Percentiles rank a stretch among this genome's conserved stretches.
Conservation (phyloP, 2,113 vertebrate genomes). For the Ancistrus triradiatus region DNA sequence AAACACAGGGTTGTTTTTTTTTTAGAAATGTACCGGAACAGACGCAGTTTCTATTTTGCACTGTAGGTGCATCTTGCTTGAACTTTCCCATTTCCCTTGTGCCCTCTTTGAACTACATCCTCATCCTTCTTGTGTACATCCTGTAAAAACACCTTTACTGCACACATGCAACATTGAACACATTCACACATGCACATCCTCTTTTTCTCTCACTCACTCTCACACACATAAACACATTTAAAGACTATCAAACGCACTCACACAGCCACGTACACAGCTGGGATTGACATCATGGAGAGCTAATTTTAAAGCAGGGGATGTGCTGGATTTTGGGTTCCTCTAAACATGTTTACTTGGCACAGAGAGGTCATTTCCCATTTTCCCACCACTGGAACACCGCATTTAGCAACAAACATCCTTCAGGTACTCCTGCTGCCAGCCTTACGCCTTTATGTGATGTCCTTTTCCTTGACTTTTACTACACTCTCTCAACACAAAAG, state of each 20-base stretch:
- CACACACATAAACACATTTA: constrained; percentile 4
- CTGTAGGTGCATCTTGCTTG: background rate
- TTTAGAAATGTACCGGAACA: too few relatives aligned
- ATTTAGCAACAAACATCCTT: constrained; percentile 50
- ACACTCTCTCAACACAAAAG: background rate
- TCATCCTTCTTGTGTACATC: constrained; percentile 26
- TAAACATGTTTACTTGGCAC: constrained; percentile 57
- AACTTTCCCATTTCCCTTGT: background rate
- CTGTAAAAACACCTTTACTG: constrained; percentile 37
- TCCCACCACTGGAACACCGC: constrained; percentile 50
- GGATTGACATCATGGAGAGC: constrained; percentile 43
- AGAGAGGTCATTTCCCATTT: constrained; percentile 54
- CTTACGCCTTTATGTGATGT: constrained; percentile 2
- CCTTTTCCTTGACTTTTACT: background rate
- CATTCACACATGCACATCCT: constrained; percentile 16
- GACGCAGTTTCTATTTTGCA: background rate
- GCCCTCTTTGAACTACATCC: background rate
- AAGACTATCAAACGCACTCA: constrained; percentile 9
- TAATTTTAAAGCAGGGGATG: constrained; percentile 44
- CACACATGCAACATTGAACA: constrained; percentile 3
- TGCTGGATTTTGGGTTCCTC: constrained; percentile 41
- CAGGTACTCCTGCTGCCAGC: constrained; percentile 8
- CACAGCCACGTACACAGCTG: constrained; percentile 38
- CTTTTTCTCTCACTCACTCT: constrained; percentile 16
- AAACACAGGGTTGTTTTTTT: too few relatives aligned